Evolutionary conservation across 2,113 vertebrate species (phyloP).

Genomic region (Cheilinus undulatus): DNA sequence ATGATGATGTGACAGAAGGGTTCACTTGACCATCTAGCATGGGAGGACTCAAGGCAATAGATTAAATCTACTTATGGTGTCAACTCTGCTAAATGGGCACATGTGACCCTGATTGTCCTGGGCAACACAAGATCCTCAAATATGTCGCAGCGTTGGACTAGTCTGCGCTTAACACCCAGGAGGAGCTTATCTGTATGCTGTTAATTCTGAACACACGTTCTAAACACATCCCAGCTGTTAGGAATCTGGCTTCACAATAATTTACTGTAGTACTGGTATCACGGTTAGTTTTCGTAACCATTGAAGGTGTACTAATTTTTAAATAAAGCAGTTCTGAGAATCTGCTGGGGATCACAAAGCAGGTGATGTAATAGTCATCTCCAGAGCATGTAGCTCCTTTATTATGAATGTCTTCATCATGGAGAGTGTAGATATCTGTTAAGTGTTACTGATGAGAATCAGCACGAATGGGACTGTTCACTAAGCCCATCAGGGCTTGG

Average conservation of each 20-base stretch:
- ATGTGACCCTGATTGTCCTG: constrained; percentile 62
- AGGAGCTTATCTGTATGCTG: constrained; percentile 68
- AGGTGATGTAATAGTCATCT: not conserved
- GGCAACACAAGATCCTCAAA: constrained; percentile 48
- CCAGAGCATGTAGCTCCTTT: not conserved
- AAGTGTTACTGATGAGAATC: not conserved
- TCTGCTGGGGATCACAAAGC: not conserved
- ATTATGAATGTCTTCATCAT: constrained; percentile 5
- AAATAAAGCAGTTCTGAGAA: not conserved
- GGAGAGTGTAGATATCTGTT: not conserved
- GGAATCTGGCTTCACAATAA: constrained; percentile 28
- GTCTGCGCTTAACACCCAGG: constrained; percentile 52
- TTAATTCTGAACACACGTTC: constrained; percentile 70
- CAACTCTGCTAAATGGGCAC: constrained; percentile 59
- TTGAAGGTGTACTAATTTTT: not conserved
- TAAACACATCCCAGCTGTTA: constrained; percentile 49
- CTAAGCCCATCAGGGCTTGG: not conserved
- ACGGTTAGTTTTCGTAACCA: not conserved
- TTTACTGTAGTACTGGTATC: not conserved
- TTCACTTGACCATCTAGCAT: constrained; percentile 44
- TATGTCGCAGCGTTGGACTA: constrained; percentile 48
- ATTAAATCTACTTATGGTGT: constrained; percentile 68
- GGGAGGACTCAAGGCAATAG: constrained; percentile 53
- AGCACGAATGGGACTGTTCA: constrained; percentile 2
- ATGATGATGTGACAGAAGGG: constrained; percentile 31